Evolutionary conservation across 2,113 vertebrate species (phyloP).

Genomic region (Notothenia coriiceps): DNA sequence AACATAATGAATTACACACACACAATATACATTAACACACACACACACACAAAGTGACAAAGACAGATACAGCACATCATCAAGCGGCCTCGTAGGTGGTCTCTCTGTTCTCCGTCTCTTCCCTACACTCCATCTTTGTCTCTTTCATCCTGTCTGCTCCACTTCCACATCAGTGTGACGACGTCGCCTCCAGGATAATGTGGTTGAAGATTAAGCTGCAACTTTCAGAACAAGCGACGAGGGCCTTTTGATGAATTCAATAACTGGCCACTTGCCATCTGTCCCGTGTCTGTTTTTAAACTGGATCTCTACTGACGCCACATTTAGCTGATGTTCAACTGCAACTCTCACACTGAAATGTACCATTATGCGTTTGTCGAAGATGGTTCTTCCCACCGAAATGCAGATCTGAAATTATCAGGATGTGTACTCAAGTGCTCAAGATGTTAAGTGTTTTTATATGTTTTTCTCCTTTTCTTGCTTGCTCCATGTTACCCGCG

Average conservation of each 20-base stretch:
- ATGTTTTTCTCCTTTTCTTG: not conserved
- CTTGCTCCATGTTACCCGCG: no score
- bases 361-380: constrained; percentile 11
- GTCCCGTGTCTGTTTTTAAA: constrained; percentile 37
- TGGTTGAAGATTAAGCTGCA: constrained; percentile 63
- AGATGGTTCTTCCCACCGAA: not conserved
- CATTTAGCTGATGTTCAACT: constrained; percentile 19
- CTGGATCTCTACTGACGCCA: not conserved
- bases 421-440: not conserved
- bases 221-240: constrained; percentile 39
- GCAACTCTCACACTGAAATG: not conserved
- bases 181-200: constrained; percentile 62
- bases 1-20: constrained; percentile 48
- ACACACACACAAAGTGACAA: constrained; percentile 50
- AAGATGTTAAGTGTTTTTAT: not conserved
- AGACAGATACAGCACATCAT: constrained; percentile 64
- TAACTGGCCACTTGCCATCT: constrained; percentile 46
- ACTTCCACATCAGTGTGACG: constrained; percentile 54
- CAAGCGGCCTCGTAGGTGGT: constrained; percentile 73
- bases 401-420: not conserved
- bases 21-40: constrained; percentile 13
- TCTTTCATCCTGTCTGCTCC: constrained; percentile 62
- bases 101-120: constrained; percentile 51
- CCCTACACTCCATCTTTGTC: constrained; percentile 51
- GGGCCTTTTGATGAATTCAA: constrained; percentile 49